phyloP scores from a whole-genome alignment of 1,140 invertebrate species.

The Acromyrmex charruanus region DNA sequence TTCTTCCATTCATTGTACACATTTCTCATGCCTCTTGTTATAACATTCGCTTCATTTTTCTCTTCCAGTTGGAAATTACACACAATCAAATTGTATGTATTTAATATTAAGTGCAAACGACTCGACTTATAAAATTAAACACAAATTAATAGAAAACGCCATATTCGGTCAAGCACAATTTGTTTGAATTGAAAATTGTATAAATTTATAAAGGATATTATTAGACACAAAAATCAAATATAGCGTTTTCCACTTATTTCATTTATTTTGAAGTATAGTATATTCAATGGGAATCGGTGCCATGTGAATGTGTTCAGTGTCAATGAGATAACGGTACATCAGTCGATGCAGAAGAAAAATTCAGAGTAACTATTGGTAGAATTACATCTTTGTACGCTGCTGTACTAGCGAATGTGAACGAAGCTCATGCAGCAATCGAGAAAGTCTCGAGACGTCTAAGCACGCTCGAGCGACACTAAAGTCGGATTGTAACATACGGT shows the following conservation, averaged over 20 bases:
- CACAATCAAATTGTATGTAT: slow-evolving; percentile 17
- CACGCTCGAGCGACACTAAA: slow-evolving; percentile 24
- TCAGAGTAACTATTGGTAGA: neutral
- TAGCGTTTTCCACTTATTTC: no score
- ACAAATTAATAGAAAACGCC: no score
- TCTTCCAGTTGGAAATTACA: neutral
- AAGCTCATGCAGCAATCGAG: neutral
- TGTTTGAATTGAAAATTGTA: no score
- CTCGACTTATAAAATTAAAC: no score
- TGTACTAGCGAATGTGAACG: neutral
- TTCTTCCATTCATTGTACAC: neutral
- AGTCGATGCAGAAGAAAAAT: neutral
- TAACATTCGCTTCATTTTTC: neutral
- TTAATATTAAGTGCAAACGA: no score
- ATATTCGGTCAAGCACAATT: no score
- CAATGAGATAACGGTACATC: neutral
- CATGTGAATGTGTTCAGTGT: neutral
- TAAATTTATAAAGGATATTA: no score
- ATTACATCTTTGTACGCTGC: slow-evolving; percentile 34
- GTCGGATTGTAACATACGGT: slow-evolving; percentile 19
- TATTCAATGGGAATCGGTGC: neutral
- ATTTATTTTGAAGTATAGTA: neutral
- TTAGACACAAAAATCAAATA: no score
- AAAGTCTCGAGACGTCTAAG: slow-evolving; percentile 20
- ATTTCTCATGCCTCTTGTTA: neutral